Base-by-base conservation (phyloP, 1,140 invertebrate genomes). In the Lepidurus packardi region DNA sequence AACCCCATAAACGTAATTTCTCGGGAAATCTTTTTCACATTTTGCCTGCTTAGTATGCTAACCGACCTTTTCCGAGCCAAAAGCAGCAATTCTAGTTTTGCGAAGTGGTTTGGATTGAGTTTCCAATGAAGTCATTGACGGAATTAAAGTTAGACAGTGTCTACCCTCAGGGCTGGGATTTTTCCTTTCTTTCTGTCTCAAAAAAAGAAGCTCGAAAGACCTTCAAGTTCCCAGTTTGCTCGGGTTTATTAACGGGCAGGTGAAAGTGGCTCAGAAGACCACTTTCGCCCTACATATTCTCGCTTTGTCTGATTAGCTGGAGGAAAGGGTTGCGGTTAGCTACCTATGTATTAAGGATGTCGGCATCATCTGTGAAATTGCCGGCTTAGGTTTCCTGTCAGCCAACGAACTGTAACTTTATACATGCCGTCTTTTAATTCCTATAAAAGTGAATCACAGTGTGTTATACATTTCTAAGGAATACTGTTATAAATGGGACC, bases 381-480 rank as follows among this genome's bases (percentile, higher is more conserved):
- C 53, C 53, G 53, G 16, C 53, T 65, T 65, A 13, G 53, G 53
- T 65, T 65, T 65, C 53, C 53, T 65, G 16, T 65, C 53, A 65
- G 21, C 13, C 53, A n/a, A 21, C 53, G 16, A 13, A 13, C 53
- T 65, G 1, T 34, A 34, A 34, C 2, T 34, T 34, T 34, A 34
- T 34, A 34, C 34, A 34, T 34, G 3, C 34, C 34, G 34, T 34
- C 34, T 34, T 34, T 34, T 34, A 3, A 34, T 3, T 34, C 34
- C 2, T 34, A 34, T 34, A 34, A 2, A 34, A 34, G 3, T 34
- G 34, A 34, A 4, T 34, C 34, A 34, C 34, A 34, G 3, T 34
- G 4, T 34, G 34, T 34, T 34, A 34, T 34, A 34, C 34, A 34
- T 34, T 34, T 34, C 34, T 0, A 3, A 34, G 2, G 3, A 34